phyloP scores from a whole-genome alignment of 2,113 vertebrate species.

The Panthera tigris region DNA sequence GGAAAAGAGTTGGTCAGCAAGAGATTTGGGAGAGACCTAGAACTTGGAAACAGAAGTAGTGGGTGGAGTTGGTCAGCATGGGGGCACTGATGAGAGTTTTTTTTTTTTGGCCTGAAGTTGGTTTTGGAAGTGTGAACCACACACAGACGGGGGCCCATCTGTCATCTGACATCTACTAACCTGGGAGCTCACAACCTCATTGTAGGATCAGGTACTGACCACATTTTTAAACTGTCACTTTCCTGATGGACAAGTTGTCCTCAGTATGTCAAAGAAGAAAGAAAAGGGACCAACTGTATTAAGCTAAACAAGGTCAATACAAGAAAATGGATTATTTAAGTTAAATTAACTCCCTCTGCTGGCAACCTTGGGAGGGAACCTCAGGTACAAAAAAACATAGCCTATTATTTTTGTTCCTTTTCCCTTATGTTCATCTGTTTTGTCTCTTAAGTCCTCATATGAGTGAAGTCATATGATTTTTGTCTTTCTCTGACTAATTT shows the following conservation, averaged over 20 bases:
- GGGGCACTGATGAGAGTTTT: not conserved
- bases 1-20: not conserved
- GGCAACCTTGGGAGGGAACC: not conserved
- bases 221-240: not conserved
- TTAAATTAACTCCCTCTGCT: not conserved
- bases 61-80: not conserved
- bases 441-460: too few species aligned
- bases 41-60: not conserved
- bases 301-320: not conserved
- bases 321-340: not conserved
- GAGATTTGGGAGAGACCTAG: not conserved
- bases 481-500: too few species aligned
- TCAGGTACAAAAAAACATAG: not conserved
- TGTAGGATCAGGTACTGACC: not conserved
- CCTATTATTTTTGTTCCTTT: too few species aligned
- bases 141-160: not conserved
- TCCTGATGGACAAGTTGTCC: not conserved
- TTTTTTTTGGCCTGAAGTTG: not conserved
- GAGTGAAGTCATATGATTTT: too few species aligned
- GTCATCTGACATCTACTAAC: not conserved
- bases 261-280: not conserved
- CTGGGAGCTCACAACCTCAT: not conserved
- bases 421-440: too few species aligned
- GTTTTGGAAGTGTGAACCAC: not conserved
- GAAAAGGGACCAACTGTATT: not conserved